phyloP scores from a whole-genome alignment of 2,888 invertebrate species.

The Helicoverpa assulta region DNA sequence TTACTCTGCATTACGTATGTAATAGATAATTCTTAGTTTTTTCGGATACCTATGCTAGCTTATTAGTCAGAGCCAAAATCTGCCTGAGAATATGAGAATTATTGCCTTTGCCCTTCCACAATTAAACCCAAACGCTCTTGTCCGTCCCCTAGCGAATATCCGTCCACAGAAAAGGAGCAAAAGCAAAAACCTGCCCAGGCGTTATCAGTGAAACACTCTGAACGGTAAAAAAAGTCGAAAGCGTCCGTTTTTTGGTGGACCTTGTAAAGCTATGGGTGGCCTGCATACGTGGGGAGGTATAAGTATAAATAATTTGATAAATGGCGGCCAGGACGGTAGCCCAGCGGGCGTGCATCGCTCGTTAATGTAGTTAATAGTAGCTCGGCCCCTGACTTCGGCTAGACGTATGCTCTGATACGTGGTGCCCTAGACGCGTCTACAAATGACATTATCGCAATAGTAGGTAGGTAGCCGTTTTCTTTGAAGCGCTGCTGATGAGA shows the following conservation, averaged over 20 bases:
- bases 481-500: conserved; percentile 2
- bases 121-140: background rate
- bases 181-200: conserved; percentile 34
- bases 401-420: conserved; percentile 19
- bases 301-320: conserved; percentile 85
- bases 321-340: conserved; percentile 78
- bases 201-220: conserved; percentile 51
- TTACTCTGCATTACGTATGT: background rate
- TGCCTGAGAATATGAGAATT: background rate
- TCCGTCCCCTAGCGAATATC: conserved; percentile 24
- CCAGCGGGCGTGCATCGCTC: conserved; percentile 77
- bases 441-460: conserved; percentile 19
- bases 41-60: too few relatives aligned
- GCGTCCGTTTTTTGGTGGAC: conserved; percentile 63
- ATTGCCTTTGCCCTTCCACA: background rate
- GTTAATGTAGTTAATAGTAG: conserved; percentile 78
- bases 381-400: conserved; percentile 63
- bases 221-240: conserved; percentile 50
- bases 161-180: conserved; percentile 29
- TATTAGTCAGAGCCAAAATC: background rate
- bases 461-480: conserved; percentile 15
- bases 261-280: conserved; percentile 75
- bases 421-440: conserved; percentile 20
- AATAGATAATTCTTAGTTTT: too few relatives aligned
- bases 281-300: conserved; percentile 53